Evolutionary conservation across 2,888 invertebrate species (phyloP).

Genomic region (Melanotus villosus): DNA sequence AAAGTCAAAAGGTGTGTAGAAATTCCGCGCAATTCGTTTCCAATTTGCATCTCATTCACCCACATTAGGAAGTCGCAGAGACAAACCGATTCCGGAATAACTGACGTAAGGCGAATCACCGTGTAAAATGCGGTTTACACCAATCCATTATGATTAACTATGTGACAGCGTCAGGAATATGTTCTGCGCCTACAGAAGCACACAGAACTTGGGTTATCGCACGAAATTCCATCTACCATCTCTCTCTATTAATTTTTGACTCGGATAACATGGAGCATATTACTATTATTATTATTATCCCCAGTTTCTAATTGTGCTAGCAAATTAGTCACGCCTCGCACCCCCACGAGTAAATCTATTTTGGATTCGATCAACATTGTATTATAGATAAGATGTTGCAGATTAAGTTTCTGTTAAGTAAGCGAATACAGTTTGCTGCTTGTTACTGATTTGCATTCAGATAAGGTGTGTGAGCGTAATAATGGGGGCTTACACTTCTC

Average conservation of each 20-base stretch:
- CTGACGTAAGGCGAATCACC: background rate
- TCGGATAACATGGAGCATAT: background rate
- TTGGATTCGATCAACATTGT: constrained; percentile 3
- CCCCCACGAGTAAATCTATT: constrained; percentile 3
- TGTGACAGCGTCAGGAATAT: constrained; percentile 21
- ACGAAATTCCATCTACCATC: background rate
- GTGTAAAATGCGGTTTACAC: constrained; percentile 24
- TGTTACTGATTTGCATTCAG: constrained; percentile 19
- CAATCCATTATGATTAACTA: constrained; percentile 27
- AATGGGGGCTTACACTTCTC: too few relatives aligned
- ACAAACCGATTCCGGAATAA: background rate
- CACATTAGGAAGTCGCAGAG: constrained; percentile 4
- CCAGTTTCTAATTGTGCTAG: background rate
- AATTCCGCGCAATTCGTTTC: background rate
- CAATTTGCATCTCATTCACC: constrained; percentile 10
- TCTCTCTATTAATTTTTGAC: background rate
- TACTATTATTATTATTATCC: constrained; percentile 7
- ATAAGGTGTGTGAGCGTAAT: constrained; percentile 1
- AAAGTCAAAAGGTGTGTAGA: constrained; percentile 6
- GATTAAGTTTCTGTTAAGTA: constrained; percentile 17
- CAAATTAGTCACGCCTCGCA: background rate
- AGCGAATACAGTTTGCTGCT: constrained; percentile 6
- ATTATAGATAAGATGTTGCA: constrained; percentile 14
- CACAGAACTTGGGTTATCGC: background rate
- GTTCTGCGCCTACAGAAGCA: background rate